phyloP scores from a whole-genome alignment of 2,113 vertebrate genomes.

The Ciconia maguari region DNA sequence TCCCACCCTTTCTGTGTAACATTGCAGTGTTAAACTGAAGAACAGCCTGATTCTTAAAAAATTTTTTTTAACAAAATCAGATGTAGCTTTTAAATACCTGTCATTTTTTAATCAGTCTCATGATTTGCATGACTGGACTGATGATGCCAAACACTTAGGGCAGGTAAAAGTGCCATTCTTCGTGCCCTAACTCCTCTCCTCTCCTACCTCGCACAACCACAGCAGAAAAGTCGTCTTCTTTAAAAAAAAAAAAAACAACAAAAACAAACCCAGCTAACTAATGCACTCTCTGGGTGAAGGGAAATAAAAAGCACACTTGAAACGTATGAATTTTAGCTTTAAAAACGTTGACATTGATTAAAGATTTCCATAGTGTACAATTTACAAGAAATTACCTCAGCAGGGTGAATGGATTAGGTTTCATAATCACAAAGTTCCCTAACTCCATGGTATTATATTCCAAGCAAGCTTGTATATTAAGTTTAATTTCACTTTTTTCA shows the following conservation, averaged over 20 bases:
- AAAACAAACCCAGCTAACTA: not conserved
- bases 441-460: constrained; percentile 60
- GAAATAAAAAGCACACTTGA: constrained; percentile 55
- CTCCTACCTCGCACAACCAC: not conserved
- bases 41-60: not conserved
- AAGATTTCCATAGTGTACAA: constrained; percentile 61
- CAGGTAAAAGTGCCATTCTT: not conserved
- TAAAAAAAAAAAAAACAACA: not conserved
- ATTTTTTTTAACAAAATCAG: not conserved
- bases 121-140: not conserved
- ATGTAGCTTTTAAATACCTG: not conserved
- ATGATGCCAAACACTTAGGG: not conserved
- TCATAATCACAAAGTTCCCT: constrained; percentile 72
- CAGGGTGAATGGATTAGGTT: constrained; percentile 63
- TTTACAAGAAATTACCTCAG: constrained; percentile 76
- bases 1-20: not conserved
- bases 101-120: not conserved
- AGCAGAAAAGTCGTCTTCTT: not conserved
- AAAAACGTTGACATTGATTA: constrained; percentile 64
- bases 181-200: not conserved
- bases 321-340: constrained; percentile 49
- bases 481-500: constrained; percentile 76
- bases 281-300: not conserved
- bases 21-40: not conserved
- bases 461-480: constrained; percentile 67